Base-by-base conservation (phyloP, 1,140 invertebrate species). In the Temnothorax nylanderi region DNA sequence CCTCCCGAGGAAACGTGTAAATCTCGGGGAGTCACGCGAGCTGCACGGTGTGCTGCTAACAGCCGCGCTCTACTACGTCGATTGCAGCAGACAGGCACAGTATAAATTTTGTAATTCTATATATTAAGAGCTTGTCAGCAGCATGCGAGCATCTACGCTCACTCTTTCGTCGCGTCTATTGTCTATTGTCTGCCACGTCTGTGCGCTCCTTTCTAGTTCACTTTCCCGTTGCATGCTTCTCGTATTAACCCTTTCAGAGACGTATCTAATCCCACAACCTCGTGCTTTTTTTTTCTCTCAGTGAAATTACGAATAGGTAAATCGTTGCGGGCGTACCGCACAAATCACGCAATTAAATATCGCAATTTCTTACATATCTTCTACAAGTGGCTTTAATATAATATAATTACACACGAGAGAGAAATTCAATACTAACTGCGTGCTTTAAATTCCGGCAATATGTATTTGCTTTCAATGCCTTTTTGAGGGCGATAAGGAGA, bases 131-230 rank as follows among this genome's bases (percentile, higher is more conserved):
- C 65, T 56, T 41, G 64, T 71, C 58, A 32, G 41, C 26, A 44
- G 37, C 65, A 44, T 32, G 62, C 47, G 47, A 80, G 62, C 41
- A 34, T 21, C 76, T 65, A 65, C 44, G 65, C 18, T 80, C 64
- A 37, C 65, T 81, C 49, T 81, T 81, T 56, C 78, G 65, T 71
- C 34, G n/a, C 64, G 47, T 32, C 78, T 41, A 81, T 81, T 81
- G 78, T 81, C 78, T 72, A 81, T 81, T 81, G 78, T 81, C 72
- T 49, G 58, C 75, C 58, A 44, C 64, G 62, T 41, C n/a, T 26
- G 26, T 26, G 21, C 64, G 34, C 78, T 44, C 65, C 65, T 81
- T 81, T 81, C 78, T 81, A 81, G 67, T 81, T 81, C 78, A 81
- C 65, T 81, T 81, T 71, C 78, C 49, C 49, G 65, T 72, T 71